A percentile compares a stretch with the other conserved stretches of the same genome.
Conservation (phyloP, 2,113 vertebrate species). For the Porphyrio hochstetteri region DNA sequence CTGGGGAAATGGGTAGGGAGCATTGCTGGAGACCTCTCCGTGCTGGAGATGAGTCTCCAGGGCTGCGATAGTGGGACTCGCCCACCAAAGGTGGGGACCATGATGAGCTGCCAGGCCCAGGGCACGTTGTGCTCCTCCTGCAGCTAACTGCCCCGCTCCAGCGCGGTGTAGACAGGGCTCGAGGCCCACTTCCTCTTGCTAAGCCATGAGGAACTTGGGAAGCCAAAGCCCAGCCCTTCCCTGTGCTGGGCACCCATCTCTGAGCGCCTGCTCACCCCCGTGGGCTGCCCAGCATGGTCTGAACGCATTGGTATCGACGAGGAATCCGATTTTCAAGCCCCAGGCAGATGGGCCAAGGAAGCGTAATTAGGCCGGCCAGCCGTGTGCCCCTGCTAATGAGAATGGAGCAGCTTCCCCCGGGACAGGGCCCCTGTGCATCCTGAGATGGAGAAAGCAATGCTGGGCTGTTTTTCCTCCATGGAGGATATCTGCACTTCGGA, state of each 20-base stretch:
- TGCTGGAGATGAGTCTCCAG: background rate
- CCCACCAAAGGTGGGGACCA: background rate
- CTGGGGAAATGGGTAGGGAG: fast-evolving
- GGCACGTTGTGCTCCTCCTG: background rate
- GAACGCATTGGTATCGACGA: background rate
- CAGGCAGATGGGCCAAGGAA: conserved; percentile 26
- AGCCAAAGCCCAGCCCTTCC: background rate
- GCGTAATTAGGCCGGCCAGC: conserved; percentile 1
- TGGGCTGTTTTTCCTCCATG: fast-evolving
- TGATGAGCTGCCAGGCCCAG: fast-evolving
- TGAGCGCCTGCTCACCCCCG: fast-evolving
- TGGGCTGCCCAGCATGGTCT: background rate
- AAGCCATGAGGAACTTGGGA: fast-evolving
- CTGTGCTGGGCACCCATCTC: background rate
- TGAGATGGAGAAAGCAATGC: background rate
- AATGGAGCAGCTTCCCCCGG: conserved; percentile 2
- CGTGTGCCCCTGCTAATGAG: conserved; percentile 1
- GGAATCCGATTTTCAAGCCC: conserved; percentile 43
- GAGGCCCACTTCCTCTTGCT: background rate
- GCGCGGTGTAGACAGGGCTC: background rate
- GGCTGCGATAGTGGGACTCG: fast-evolving
- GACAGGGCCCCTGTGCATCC: background rate
- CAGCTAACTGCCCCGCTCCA: fast-evolving
- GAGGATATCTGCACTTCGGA: background rate
- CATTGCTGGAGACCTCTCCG: fast-evolving